Evolutionary conservation across 2,113 vertebrate species (phyloP).

Genomic region (Tonatia bakeri): DNA sequence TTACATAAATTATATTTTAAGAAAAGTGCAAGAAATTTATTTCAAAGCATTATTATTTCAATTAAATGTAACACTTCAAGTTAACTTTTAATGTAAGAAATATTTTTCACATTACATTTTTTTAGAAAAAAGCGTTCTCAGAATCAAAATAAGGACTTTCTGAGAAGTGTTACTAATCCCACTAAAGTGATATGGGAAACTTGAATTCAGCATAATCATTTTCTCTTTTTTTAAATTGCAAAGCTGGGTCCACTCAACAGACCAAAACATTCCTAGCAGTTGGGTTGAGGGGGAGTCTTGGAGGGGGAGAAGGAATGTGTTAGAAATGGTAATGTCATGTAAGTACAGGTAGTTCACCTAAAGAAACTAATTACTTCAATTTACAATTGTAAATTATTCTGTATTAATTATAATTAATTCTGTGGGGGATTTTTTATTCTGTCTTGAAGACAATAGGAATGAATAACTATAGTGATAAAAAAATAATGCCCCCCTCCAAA

Average conservation of each 20-base stretch:
- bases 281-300: neutral
- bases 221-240: neutral
- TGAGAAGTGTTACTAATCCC: neutral
- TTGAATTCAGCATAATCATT: neutral
- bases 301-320: neutral
- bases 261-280: neutral
- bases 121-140: neutral
- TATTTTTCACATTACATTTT: constrained; percentile 17
- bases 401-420: neutral
- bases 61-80: constrained; percentile 31
- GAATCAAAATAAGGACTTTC: constrained; percentile 9
- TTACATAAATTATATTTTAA: constrained; percentile 3
- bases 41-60: constrained; percentile 32
- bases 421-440: neutral
- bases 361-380: constrained; percentile 21
- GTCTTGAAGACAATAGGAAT: neutral
- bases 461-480: constrained; percentile 18
- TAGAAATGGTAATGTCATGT: neutral
- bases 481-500: constrained; percentile 4
- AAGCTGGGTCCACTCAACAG: neutral
- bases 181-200: neutral
- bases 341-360: neutral
- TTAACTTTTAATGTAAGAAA: constrained; percentile 11
- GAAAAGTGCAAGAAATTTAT: constrained; percentile 12
- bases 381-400: neutral